Conservation (phyloP, 2,797 vertebrate species). For the Chromis chromis region DNA sequence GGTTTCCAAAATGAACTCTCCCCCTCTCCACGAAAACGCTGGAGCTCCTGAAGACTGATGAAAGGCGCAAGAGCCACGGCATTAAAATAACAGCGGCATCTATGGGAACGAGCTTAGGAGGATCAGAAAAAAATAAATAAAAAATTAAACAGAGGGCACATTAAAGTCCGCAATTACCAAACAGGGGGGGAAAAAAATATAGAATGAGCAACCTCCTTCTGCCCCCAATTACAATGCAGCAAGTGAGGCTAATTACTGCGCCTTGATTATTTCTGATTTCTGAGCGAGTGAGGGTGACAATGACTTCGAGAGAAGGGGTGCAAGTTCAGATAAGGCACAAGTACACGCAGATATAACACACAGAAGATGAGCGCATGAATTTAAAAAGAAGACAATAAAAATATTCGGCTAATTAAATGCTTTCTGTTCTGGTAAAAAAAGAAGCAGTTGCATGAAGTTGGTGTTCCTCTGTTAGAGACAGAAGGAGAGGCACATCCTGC, state of each 20-base stretch:
- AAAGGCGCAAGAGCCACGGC: conserved; percentile 60
- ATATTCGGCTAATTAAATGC: conserved; percentile 14
- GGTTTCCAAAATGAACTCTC: conserved; percentile 70
- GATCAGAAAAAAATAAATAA: conserved; percentile 48
- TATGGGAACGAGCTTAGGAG: conserved; percentile 63
- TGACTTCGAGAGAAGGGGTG: conserved; percentile 43
- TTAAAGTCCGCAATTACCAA: conserved; percentile 84
- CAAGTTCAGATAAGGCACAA: conserved; percentile 58
- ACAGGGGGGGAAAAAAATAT: conserved; percentile 60
- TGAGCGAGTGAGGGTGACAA: conserved; percentile 68
- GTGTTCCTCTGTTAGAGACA: conserved; percentile 50
- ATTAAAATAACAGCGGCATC: conserved; percentile 72
- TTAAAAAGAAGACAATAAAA: background rate
- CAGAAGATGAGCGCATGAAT: background rate
- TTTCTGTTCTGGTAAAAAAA: conserved; percentile 1
- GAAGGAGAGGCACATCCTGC: conserved; percentile 63
- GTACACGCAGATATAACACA: conserved; percentile 1
- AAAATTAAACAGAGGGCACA: conserved; percentile 69
- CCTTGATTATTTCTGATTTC: conserved; percentile 82
- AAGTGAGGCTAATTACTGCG: conserved; percentile 85
- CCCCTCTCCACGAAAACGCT: conserved; percentile 46
- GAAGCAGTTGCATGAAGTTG: conserved; percentile 16
- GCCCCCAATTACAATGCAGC: conserved; percentile 87
- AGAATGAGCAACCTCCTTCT: conserved; percentile 80
- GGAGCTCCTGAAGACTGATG: conserved; percentile 70